Percentiles rank a stretch among this genome's conserved stretches.
phyloP scores from a whole-genome alignment of 2,113 vertebrate species.

The Cryptomyrus ogoouensis region DNA sequence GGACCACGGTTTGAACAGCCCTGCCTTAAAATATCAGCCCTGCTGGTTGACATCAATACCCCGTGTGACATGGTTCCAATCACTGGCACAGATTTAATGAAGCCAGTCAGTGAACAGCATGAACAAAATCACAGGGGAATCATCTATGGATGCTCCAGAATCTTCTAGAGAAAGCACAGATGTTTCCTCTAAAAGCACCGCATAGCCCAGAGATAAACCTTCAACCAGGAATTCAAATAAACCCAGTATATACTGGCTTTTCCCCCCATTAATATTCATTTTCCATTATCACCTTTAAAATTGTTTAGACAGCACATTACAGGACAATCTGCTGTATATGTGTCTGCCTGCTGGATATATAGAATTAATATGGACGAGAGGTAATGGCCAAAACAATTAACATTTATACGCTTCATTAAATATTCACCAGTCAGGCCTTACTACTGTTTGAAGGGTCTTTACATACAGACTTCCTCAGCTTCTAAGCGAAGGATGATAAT shows the following conservation, averaged over 20 bases:
- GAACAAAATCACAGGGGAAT: not conserved
- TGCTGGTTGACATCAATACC: not conserved
- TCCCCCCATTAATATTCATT: conserved; percentile 13
- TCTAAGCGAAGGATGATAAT: conserved; percentile 7
- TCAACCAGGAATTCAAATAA: conserved; percentile 6
- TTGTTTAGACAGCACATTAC: not conserved
- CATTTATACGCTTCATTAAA: conserved; percentile 22
- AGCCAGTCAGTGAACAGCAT: not conserved
- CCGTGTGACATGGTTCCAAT: not conserved
- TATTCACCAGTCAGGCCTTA: conserved; percentile 18
- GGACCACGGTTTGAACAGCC: not conserved
- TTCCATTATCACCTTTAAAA: not conserved
- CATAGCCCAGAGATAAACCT: conserved; percentile 3
- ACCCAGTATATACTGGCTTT: not conserved
- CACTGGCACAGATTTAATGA: not conserved
- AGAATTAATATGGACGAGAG: not conserved
- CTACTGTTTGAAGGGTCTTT: conserved; percentile 19
- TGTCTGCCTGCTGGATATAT: not conserved
- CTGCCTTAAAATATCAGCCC: not conserved
- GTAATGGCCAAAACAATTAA: conserved; percentile 17
- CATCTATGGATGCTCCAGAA: not conserved
- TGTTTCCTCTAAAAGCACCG: not conserved
- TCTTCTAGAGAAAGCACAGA: not conserved
- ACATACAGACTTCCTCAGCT: conserved; percentile 16
- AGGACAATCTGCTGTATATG: not conserved